phyloP scores from a whole-genome alignment of 2,888 invertebrate species.

The Gortyna flavago region DNA sequence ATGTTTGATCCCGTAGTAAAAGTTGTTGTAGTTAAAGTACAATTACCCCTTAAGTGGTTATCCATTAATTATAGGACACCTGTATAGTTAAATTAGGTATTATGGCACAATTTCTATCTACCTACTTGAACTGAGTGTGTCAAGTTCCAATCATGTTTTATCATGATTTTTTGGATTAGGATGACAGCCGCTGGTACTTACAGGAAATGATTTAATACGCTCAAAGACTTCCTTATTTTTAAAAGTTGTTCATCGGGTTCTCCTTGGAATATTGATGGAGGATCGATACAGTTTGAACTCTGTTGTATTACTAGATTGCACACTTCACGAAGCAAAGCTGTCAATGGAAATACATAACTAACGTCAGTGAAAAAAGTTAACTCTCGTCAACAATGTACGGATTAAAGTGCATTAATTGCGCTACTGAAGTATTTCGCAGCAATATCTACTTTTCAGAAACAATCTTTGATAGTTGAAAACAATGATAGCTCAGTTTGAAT shows the following conservation, averaged over 20 bases:
- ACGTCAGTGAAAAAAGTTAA: background rate
- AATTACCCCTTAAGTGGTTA: no score
- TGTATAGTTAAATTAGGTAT: background rate
- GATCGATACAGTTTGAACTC: conserved; percentile 93
- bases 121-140: background rate
- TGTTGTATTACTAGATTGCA: conserved; percentile 95
- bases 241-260: conserved; percentile 94
- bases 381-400: background rate
- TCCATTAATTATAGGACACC: no score
- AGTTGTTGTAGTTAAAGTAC: no score
- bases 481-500: background rate
- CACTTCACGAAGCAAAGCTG: conserved; percentile 94
- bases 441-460: background rate
- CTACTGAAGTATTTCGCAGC: background rate
- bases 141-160: background rate
- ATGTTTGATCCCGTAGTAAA: no score
- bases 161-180: background rate
- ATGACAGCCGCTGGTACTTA: conserved; percentile 75
- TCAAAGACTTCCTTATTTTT: conserved; percentile 89
- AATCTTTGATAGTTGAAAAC: background rate
- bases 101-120: background rate
- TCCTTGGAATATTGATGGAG: conserved; percentile 95
- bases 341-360: conserved; percentile 73
- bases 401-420: background rate
- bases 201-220: conserved; percentile 90